phyloP scores from a whole-genome alignment of 1,140 invertebrate genomes.

The Pygmarrhopalites habei region DNA sequence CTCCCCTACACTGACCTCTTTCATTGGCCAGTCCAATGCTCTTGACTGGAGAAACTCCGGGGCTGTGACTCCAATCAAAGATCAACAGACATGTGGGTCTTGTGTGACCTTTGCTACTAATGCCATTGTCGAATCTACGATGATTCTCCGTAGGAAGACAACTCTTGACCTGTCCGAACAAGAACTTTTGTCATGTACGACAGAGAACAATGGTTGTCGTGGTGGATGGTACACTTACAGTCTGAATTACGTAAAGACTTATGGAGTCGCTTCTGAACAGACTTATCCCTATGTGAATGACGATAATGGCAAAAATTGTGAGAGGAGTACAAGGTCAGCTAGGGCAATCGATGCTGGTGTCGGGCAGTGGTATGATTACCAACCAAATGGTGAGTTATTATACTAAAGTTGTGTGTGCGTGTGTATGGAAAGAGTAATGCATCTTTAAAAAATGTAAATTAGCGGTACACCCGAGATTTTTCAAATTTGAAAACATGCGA shows the following conservation, averaged over 20 bases:
- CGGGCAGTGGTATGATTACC: not conserved
- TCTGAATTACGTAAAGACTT: not conserved
- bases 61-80: conserved; percentile 7
- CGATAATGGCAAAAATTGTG: not conserved
- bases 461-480: no score
- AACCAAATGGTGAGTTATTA: no score
- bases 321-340: not conserved
- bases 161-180: conserved; percentile 20
- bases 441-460: no score
- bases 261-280: not conserved
- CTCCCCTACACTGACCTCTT: no score
- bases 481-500: no score
- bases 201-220: conserved; percentile 9
- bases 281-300: not conserved
- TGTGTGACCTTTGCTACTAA: conserved; percentile 12
- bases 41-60: conserved; percentile 11
- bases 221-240: not conserved
- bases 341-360: not conserved
- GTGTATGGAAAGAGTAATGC: no score
- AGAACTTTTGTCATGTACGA: conserved; percentile 16
- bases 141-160: not conserved
- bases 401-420: no score
- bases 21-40: no score
- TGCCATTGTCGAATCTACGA: not conserved
- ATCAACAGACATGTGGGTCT: conserved; percentile 13